phyloP scores from a whole-genome alignment of 2,888 invertebrate genomes.

The Apodemia mormo region DNA sequence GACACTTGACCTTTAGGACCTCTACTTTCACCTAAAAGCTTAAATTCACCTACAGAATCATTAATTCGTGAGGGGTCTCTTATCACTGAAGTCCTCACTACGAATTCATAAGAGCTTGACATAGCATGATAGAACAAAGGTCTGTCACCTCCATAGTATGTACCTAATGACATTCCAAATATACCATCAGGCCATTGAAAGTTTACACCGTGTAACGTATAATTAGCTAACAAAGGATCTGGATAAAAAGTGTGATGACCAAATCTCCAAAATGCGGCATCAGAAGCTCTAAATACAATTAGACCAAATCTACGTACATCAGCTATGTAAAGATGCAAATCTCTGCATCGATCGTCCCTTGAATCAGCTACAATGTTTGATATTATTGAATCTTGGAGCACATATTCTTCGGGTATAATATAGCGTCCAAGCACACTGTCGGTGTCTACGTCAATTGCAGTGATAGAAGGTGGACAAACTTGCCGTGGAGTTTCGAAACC shows the following conservation, averaged over 20 bases:
- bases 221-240: constrained; percentile 87
- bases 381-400: constrained; percentile 85
- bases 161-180: constrained; percentile 88
- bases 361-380: constrained; percentile 86
- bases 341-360: constrained; percentile 81
- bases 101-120: constrained; percentile 90
- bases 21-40: constrained; percentile 75
- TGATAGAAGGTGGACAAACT: constrained; percentile 87
- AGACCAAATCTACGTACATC: constrained; percentile 86
- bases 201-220: constrained; percentile 87
- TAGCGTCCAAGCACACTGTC: constrained; percentile 84
- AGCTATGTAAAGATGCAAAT: constrained; percentile 85
- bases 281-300: constrained; percentile 83
- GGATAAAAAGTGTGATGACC: constrained; percentile 87
- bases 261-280: constrained; percentile 84
- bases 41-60: constrained; percentile 64
- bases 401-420: constrained; percentile 84
- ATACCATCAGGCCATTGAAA: constrained; percentile 92
- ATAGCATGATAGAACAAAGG: constrained; percentile 90
- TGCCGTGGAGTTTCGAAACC: constrained; percentile 84
- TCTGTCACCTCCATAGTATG: constrained; percentile 80
- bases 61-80: constrained; percentile 80
- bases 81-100: constrained; percentile 86
- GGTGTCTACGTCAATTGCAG: constrained; percentile 86
- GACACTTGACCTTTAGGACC: constrained; percentile 87